phyloP scores from a whole-genome alignment of 2,113 vertebrate genomes.

The Ardeotis arabs region DNA sequence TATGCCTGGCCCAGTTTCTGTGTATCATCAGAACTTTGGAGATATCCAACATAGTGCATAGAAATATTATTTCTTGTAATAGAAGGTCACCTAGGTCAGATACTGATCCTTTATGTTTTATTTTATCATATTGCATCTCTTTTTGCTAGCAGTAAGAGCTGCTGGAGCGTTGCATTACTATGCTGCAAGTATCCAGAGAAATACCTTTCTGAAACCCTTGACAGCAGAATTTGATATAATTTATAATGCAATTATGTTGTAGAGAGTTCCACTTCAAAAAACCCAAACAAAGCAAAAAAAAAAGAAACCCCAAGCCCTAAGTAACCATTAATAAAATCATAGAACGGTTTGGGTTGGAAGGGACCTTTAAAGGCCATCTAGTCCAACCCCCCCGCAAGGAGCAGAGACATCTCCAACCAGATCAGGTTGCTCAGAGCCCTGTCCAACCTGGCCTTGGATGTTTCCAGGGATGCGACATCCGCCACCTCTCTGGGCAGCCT shows the following conservation, averaged over 20 bases:
- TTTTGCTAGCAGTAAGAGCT: background rate
- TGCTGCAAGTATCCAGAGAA: background rate
- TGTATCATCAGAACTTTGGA: background rate
- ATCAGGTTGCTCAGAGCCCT: too few relatives aligned
- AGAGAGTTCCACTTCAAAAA: background rate
- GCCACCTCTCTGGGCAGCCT: too few relatives aligned
- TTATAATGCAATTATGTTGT: background rate
- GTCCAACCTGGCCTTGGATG: too few relatives aligned
- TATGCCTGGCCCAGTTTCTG: accelerated
- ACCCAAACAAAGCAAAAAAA: background rate
- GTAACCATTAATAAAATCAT: background rate
- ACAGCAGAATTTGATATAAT: background rate
- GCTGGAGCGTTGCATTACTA: background rate
- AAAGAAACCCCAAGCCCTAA: accelerated
- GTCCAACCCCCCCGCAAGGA: too few relatives aligned
- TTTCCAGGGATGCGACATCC: too few relatives aligned
- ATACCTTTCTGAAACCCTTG: background rate
- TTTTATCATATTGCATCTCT: background rate
- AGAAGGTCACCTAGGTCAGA: background rate
- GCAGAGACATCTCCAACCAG: too few relatives aligned
- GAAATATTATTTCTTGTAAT: accelerated
- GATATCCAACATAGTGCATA: background rate
- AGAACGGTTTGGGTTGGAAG: too few relatives aligned
- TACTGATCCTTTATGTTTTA: background rate
- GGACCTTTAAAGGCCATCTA: too few relatives aligned